These are phyloP conservation scores for Urocynchramus pylzowi DNA, from an alignment of 2,113 vertebrate species.

Conservation along the genomic window DNA sequence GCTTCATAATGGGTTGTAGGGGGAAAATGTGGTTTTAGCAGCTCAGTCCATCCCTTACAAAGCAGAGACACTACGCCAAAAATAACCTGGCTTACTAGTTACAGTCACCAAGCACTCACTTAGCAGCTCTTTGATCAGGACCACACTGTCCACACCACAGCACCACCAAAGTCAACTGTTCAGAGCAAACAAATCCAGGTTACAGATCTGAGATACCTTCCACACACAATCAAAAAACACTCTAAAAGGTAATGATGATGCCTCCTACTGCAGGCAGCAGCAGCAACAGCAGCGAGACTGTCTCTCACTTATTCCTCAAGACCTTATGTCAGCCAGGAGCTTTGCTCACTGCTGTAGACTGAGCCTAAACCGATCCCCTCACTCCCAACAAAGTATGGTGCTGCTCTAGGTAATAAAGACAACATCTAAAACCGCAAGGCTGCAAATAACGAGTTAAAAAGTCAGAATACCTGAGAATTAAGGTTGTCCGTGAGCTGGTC, in stretches of 20 bases:
- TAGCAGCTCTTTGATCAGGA: not conserved
- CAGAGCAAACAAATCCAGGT: not conserved
- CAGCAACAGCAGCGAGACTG: not conserved
- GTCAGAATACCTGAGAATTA: constrained; percentile 10
- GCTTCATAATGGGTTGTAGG: not conserved
- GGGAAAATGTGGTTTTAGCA: not conserved
- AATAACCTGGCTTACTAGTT: not conserved
- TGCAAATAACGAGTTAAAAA: not conserved
- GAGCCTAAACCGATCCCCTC: not conserved
- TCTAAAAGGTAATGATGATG: not conserved
- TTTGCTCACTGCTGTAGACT: not conserved
- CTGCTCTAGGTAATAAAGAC: not conserved
- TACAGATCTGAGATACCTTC: not conserved
- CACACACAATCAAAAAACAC: not conserved
- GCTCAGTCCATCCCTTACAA: not conserved
- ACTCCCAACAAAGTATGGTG: not conserved
- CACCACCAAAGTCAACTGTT: not conserved
- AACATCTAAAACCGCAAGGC: not conserved
- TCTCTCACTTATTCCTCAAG: not conserved
- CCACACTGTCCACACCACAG: not conserved
- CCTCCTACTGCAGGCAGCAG: not conserved
- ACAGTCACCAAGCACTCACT: not conserved
- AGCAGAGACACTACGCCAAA: not conserved
- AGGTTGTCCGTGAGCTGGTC: not conserved
- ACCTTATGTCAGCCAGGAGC: not conserved